Conservation (phyloP, 2,113 vertebrate species). For the Lota lota region DNA sequence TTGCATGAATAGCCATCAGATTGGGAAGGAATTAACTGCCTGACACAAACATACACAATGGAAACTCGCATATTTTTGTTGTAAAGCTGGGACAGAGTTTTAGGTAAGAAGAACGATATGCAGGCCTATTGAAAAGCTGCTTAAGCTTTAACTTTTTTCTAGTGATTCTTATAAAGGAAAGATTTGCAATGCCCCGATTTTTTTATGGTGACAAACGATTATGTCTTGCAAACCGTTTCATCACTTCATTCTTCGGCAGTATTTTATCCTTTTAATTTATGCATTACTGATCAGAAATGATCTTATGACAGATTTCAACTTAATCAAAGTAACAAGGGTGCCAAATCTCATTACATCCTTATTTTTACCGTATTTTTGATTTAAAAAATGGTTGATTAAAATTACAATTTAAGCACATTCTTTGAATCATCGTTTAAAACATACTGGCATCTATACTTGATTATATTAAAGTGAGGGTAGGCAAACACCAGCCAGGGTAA, state of each 20-base stretch:
- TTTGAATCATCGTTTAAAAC: neutral
- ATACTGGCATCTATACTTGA: neutral
- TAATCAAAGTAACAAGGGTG: neutral
- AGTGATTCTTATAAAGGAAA: neutral
- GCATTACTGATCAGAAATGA: neutral
- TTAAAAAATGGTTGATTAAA: neutral
- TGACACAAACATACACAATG: neutral
- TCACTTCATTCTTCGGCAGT: neutral
- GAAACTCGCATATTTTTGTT: neutral
- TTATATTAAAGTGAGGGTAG: neutral
- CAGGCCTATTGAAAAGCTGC: too few species aligned
- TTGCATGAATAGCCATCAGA: slow-evolving; percentile 7
- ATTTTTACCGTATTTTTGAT: neutral
- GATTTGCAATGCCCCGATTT: neutral
- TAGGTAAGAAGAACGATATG: too few species aligned
- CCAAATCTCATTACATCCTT: neutral
- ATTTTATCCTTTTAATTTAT: neutral
- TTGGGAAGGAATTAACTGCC: slow-evolving; percentile 8
- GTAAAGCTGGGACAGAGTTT: neutral
- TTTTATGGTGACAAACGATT: neutral
- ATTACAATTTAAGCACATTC: neutral
- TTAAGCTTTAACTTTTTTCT: too few species aligned
- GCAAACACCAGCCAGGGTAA: too few species aligned
- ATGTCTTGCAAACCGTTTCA: neutral
- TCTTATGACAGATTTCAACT: neutral